Percentiles rank a stretch among this genome's conserved stretches.
Conservation (phyloP, 1,140 invertebrate genomes). For the Papilio polyxenes region DNA sequence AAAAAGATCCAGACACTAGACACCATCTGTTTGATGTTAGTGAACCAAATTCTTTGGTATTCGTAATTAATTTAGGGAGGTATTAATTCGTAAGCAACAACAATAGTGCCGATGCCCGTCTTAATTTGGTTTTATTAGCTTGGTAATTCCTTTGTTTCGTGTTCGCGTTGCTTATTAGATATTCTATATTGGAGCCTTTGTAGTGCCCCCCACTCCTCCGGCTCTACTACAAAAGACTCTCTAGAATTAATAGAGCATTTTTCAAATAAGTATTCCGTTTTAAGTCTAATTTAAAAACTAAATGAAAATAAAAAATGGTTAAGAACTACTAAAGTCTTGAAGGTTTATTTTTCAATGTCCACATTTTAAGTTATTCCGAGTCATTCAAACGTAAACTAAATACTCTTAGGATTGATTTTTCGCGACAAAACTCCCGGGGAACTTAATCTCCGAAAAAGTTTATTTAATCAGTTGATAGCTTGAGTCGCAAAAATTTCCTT, state of each 20-base stretch:
- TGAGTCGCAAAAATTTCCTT: neutral
- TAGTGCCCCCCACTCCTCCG: neutral
- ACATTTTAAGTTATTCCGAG: too few relatives aligned
- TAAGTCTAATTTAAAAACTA: too few relatives aligned
- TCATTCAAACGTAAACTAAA: too few relatives aligned
- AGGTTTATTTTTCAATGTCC: too few relatives aligned
- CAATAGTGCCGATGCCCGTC: neutral
- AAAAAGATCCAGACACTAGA: neutral
- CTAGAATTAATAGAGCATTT: neutral
- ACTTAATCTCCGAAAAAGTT: neutral
- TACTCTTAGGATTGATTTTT: too few relatives aligned
- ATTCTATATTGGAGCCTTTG: constrained; percentile 12
- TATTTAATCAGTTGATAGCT: neutral
- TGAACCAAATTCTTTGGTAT: neutral
- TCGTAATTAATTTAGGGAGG: constrained; percentile 11
- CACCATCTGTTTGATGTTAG: constrained; percentile 8
- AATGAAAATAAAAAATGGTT: neutral
- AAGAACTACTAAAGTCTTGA: too few relatives aligned
- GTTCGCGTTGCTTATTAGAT: constrained; percentile 10
- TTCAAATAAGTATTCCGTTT: neutral
- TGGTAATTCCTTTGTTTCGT: constrained; percentile 5
- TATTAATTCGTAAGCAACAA: neutral
- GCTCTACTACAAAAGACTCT: neutral
- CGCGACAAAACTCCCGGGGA: too few relatives aligned
- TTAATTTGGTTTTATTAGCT: constrained; percentile 23